Evolutionary conservation across 2,113 vertebrate genomes (phyloP).

Genomic region (Pogona vitticeps): DNA sequence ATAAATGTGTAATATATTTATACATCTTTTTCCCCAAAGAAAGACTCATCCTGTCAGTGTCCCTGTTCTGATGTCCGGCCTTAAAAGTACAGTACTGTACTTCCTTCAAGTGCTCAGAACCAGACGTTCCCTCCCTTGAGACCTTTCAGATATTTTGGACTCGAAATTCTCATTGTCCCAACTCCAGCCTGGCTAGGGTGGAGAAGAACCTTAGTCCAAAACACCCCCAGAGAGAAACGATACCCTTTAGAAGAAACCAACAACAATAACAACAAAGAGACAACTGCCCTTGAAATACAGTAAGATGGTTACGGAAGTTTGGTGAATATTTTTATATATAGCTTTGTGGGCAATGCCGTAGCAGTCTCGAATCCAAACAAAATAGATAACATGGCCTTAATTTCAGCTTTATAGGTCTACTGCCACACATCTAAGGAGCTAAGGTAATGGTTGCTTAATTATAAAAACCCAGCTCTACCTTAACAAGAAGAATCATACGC

Average conservation of each 20-base stretch:
- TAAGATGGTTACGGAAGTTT: neutral
- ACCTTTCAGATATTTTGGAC: neutral
- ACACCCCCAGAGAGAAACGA: conserved; percentile 9
- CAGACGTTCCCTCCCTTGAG: neutral
- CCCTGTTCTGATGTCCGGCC: conserved; percentile 44
- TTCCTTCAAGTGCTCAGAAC: neutral
- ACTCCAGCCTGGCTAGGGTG: neutral
- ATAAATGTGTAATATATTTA: conserved; percentile 5
- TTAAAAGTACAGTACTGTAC: conserved; percentile 44
- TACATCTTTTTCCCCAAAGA: neutral
- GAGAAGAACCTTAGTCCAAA: neutral
- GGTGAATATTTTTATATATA: conserved; percentile 26
- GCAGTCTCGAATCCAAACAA: conserved; percentile 25
- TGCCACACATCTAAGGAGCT: conserved; percentile 34
- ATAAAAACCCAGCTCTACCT: conserved; percentile 29
- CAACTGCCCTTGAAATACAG: neutral
- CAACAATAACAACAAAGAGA: too few species aligned
- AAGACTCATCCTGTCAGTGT: conserved; percentile 27
- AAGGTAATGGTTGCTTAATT: conserved; percentile 45
- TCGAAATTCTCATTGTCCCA: neutral
- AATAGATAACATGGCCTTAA: conserved; percentile 11
- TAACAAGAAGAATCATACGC: conserved; percentile 40
- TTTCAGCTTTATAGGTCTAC: conserved; percentile 38
- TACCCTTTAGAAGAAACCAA: conserved; percentile 2
- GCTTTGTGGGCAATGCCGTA: neutral